phyloP scores from a whole-genome alignment of 2,888 invertebrate genomes.

The Rhimphoctona megacephalus region DNA sequence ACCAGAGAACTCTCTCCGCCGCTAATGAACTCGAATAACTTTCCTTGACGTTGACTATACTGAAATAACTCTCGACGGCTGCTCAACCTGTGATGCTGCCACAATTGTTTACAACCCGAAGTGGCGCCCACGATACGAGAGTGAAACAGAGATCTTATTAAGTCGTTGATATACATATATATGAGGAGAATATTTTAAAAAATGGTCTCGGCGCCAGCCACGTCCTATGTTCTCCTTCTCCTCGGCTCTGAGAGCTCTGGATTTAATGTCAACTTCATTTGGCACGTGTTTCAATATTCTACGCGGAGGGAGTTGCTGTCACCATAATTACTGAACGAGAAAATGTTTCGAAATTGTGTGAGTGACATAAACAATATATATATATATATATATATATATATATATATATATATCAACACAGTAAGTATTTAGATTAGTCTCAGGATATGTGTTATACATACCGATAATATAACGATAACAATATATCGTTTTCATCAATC shows the following conservation, averaged over 20 bases:
- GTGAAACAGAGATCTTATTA: conserved; percentile 48
- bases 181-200: conserved; percentile 3
- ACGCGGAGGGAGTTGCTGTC: conserved; percentile 14
- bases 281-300: conserved; percentile 24
- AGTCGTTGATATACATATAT: conserved; percentile 1
- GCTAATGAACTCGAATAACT: conserved; percentile 67
- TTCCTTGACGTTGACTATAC: conserved; percentile 40
- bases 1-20: conserved; percentile 11
- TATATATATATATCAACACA: background rate
- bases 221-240: background rate
- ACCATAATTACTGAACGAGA: conserved; percentile 29
- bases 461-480: no score
- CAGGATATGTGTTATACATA: background rate
- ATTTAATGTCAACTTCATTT: conserved; percentile 61
- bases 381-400: conserved; percentile 1
- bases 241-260: conserved; percentile 23
- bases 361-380: background rate
- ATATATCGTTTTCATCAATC: no score
- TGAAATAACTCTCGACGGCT: conserved; percentile 59
- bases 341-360: background rate
- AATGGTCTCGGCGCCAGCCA: conserved; percentile 18
- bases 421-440: background rate
- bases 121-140: conserved; percentile 30
- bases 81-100: conserved; percentile 44
- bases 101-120: conserved; percentile 60